A percentile compares a stretch with the other conserved stretches of the same genome.
phyloP scores from a whole-genome alignment of 2,888 invertebrate species.

The Geophilus truncorum region DNA sequence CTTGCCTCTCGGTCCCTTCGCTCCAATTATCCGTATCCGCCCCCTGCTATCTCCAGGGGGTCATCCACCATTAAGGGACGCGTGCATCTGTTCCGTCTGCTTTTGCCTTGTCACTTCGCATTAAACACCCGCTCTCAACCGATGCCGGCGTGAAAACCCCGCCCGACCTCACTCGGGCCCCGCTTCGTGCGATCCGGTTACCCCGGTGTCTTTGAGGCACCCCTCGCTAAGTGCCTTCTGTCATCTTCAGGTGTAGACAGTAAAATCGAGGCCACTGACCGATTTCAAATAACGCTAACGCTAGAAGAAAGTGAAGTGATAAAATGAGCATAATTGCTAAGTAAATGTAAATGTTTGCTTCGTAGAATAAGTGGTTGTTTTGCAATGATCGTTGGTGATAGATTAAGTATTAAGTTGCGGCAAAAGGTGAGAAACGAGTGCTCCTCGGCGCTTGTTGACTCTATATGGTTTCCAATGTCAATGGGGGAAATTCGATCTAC shows the following conservation, averaged over 20 bases:
- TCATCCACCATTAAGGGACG: constrained; percentile 5
- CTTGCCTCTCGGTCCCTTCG: not conserved
- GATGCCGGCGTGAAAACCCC: constrained; percentile 3
- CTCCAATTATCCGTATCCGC: constrained; percentile 1
- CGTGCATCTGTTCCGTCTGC: constrained; percentile 13
- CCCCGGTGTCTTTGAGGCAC: not conserved
- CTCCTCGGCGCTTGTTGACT: not conserved
- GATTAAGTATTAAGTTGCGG: not conserved
- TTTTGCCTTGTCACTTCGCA: not conserved
- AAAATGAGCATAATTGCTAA: too few species aligned
- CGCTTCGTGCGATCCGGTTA: not conserved
- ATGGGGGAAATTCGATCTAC: constrained; percentile 1
- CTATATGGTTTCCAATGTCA: not conserved
- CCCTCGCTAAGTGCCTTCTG: not conserved
- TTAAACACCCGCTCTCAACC: not conserved
- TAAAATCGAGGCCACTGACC: not conserved
- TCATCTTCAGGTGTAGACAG: not conserved
- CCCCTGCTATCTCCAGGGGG: constrained; percentile 14
- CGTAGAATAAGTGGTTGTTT: not conserved
- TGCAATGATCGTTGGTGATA: not conserved
- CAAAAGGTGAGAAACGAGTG: not conserved
- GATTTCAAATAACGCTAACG: not conserved
- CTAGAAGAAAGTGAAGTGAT: too few species aligned
- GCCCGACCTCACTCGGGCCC: not conserved
- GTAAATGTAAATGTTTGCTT: not conserved